Evolutionary conservation across 2,113 vertebrate species (phyloP), one percentile per base, ranked within the genome.

Genomic region (Butorides virescens): DNA sequence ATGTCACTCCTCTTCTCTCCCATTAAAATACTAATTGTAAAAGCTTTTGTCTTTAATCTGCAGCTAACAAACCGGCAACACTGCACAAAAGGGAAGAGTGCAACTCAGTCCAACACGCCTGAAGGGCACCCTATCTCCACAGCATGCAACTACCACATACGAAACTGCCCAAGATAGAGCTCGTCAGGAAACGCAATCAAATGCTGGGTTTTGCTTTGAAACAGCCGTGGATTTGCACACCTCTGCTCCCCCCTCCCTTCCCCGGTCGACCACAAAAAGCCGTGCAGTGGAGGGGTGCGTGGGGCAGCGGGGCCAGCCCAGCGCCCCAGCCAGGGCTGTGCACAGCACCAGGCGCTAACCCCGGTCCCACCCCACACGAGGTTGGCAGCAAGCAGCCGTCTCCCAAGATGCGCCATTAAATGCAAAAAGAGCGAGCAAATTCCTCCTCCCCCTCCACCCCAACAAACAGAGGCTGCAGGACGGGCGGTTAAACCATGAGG

Each of bases 21-120:
- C 83, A 76, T 76, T 94, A 91, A 92, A 93, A 94, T 63, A 88
- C 76, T 84, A 91, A 96, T 72, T 88, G 83, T 82, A 89, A 89
- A 93, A 91, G 76, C 75, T 90, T 90, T 95, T 80, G 88, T 86
- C 63, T 88, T 72, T 78, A 75, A 91, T 81, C 86, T 96, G 76
- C 68, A 62, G 78, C 86, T 92, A 90, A 92, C 80, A 86, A 96
- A 95, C 75, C 4, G 2, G 88, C 79, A 83, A 73, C 11, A 4
- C 79, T 71, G 71, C 72, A 92, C 91, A 90, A 90, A 93, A 26
- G 58, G 66, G 63, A 67, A 82, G 56, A 91, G 84, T 44, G 75
- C 89, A 91, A 27, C 90, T 92, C 75, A 53, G 86, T 91, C 84
- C 93, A 95, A 27, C 66, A 12, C 0, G 49, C 80, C 89, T 25